phyloP scores from a whole-genome alignment of 2,888 invertebrate genomes.

The Busseola fusca region DNA sequence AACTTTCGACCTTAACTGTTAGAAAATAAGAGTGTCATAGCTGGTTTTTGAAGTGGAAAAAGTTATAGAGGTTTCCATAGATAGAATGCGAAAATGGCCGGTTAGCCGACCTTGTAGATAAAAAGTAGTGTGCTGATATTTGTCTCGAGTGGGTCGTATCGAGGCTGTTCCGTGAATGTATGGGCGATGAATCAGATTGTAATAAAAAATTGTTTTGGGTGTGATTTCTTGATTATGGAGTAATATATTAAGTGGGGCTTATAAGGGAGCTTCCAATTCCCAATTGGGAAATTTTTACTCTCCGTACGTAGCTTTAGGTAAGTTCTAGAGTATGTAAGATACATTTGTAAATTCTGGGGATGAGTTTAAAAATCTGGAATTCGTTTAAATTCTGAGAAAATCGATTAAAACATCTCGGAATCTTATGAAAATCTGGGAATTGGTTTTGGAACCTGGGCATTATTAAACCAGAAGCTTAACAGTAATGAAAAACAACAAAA shows the following conservation, averaged over 20 bases:
- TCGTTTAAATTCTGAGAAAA: too few relatives aligned
- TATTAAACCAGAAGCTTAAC: neutral
- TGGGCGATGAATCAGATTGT: slow-evolving; percentile 54
- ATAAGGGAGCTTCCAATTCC: neutral
- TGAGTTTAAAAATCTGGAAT: neutral
- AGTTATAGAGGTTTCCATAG: slow-evolving; percentile 34
- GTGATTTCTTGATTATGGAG: slow-evolving; percentile 4
- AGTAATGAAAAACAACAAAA: neutral
- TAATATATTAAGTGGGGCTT: neutral
- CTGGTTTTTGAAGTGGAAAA: slow-evolving; percentile 1
- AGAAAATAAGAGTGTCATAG: slow-evolving; percentile 2
- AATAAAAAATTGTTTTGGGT: neutral
- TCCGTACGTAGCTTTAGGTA: neutral
- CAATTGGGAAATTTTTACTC: too few relatives aligned
- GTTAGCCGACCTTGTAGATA: slow-evolving; percentile 55
- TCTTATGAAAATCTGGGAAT: neutral
- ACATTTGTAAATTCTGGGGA: neutral
- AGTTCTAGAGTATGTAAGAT: neutral
- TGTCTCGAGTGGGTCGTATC: slow-evolving; percentile 49
- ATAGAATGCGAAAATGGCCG: slow-evolving; percentile 49
- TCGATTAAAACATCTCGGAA: too few relatives aligned
- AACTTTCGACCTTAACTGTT: slow-evolving; percentile 11
- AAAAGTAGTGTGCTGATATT: slow-evolving; percentile 58
- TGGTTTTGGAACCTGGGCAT: neutral
- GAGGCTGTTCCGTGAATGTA: slow-evolving; percentile 58